Base-by-base conservation (phyloP, 2,113 vertebrate genomes). In the Ictidomys tridecemlineatus region DNA sequence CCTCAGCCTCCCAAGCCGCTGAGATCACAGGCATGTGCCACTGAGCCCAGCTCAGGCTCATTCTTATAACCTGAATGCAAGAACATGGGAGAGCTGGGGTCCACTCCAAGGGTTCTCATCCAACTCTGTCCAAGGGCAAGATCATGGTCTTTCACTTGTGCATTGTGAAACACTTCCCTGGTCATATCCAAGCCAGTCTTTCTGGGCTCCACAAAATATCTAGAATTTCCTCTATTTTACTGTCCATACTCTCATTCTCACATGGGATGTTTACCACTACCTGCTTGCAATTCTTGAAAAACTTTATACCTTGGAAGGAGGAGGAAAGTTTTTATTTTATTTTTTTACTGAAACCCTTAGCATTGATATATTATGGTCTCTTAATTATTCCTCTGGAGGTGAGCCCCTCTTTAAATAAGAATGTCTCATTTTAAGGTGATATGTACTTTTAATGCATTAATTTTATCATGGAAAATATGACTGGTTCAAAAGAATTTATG, bases 331-430 rank as follows among this genome's bases (percentile, higher is more conserved):
- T 42, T 42, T 42, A 42, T 91, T 51, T 39, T 39, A 3, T 39
- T 51, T 51, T 53, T 45, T 84, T 58, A 80, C n/a, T 70, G 48
- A 97, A 95, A 87, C 26, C 56, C 73, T 90, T 83, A 87, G 28
- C 8, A 83, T 28, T 53, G 30, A 56, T 74, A 70, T 18, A 30
- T 70, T 30, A 58, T 20, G 65, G 26, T 61, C 56, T 83, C 73
- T 78, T 85, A 80, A 85, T 89, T 78, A 92, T 83, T 89, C 51
- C 78, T 82, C 74, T 92, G 53, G 22, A 78, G 18, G 32, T 61
- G 11, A 92, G 30, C 24, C 18, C 92, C 39, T 67, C n/a, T 86
- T 89, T 87, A 90, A 70, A 86, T 67, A 8, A 92, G 53, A 86
- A 73, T 39, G 14, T 53, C 89, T 91, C 53, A 67, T 73, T 95